Percentiles rank a stretch among this genome's conserved stretches.
phyloP scores from a whole-genome alignment of 1,140 invertebrate genomes.

The Amyelois transitella region DNA sequence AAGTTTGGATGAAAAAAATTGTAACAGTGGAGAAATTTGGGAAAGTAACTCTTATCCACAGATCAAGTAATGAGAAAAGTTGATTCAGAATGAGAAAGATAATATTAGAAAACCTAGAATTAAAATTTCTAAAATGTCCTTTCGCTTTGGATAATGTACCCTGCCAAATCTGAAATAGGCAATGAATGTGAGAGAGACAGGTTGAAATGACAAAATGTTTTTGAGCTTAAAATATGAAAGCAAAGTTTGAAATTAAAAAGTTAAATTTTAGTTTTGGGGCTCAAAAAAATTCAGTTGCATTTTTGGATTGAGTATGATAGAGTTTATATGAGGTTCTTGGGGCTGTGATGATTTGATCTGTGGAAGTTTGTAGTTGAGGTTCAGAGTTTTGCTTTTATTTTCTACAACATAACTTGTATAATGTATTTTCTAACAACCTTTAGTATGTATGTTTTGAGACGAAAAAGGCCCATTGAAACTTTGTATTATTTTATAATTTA shows the following conservation, averaged over 20 bases:
- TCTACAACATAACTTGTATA: neutral
- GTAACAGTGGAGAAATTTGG: neutral
- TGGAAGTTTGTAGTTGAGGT: neutral
- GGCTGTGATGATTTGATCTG: neutral
- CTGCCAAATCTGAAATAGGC: neutral
- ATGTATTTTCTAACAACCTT: neutral
- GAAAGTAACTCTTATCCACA: neutral
- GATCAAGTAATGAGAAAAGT: too few relatives aligned
- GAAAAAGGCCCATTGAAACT: neutral
- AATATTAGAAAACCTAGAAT: too few relatives aligned
- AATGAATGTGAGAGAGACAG: neutral
- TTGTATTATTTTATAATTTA: constrained; percentile 3
- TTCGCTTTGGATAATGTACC: neutral
- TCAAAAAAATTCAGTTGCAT: neutral
- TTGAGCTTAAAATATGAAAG: too few relatives aligned
- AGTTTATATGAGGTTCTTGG: neutral
- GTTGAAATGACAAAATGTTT: neutral
- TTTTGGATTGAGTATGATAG: too few relatives aligned
- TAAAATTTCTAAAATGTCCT: too few relatives aligned
- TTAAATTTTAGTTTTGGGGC: too few relatives aligned
- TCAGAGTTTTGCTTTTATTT: neutral
- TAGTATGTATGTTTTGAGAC: neutral
- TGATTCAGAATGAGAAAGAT: too few relatives aligned
- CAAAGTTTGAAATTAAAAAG: too few relatives aligned
- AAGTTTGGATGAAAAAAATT: neutral